phyloP scores from a whole-genome alignment of 2,113 vertebrate species.

The Leucosticte australis region DNA sequence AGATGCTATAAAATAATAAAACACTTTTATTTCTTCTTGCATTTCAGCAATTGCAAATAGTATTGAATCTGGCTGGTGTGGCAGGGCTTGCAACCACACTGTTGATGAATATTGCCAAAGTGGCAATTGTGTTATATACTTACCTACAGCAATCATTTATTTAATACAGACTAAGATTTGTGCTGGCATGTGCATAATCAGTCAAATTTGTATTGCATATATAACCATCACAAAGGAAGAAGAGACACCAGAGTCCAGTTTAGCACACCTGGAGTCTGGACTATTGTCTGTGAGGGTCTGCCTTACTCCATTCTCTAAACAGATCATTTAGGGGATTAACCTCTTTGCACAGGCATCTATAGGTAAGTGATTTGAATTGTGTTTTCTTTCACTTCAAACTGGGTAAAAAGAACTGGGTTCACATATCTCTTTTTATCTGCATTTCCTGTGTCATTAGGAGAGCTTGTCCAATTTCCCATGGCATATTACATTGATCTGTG shows the following conservation, averaged over 20 bases:
- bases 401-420: not conserved
- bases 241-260: rapidly evolving
- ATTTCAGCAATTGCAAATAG: not conserved
- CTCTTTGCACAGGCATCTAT: not conserved
- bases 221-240: not conserved
- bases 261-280: not conserved
- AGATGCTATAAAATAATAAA: slow-evolving; percentile 27
- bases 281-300: not conserved
- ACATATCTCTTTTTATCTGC: not conserved
- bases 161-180: not conserved
- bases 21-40: not conserved
- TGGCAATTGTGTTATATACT: not conserved
- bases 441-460: not conserved
- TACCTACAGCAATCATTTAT: not conserved
- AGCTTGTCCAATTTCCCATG: not conserved
- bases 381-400: not conserved
- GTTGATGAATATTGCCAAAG: not conserved
- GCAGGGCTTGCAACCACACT: not conserved
- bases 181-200: not conserved
- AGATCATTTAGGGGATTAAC: rapidly evolving
- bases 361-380: not conserved
- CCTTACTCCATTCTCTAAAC: not conserved
- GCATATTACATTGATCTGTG: not conserved
- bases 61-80: not conserved
- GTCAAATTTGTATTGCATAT: not conserved